Base-by-base conservation (phyloP, 2,113 vertebrate species). In the Todiramphus chloris region DNA sequence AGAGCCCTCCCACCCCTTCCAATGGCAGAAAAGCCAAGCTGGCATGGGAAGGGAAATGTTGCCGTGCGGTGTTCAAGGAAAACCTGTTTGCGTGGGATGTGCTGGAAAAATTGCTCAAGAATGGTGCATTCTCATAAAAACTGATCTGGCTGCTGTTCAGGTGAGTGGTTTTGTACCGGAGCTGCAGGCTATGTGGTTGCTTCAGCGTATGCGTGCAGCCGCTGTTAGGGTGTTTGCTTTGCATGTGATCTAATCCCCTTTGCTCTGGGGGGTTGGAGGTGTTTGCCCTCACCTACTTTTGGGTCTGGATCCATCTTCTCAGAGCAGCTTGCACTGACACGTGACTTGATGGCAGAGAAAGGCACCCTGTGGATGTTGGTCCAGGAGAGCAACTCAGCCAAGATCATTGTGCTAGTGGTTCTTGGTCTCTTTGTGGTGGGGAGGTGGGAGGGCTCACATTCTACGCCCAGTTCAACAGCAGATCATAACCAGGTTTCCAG, bases 101-200 rank as follows among this genome's bases (percentile, higher is more conserved):
- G 28, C 59, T 95, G 95, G 87, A 92, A 92, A 95, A 96, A 94
- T 93, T 96, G 90, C 95, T 95, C 89, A 96, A 90, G 92, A 93
- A 92, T 1, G n/a, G 94, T 72, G 66, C 69, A 84, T 94, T 93
- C 80, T 86, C 83, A 87, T 89, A 72, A 92, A 87, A 93, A 81
- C 68, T 31, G 24, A 83, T 44, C 90, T 96, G 96, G 95, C 96
- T 92, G 83, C 73, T 0, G 9, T 93, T 96, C 96, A 95, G 62
- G 80, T 89, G 69, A 60, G 27, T 92, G 87, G 31, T 75, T 97
- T 90, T 86, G 62, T 73, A 10, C 28, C 28, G 60, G 31, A 59
- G 68, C 91, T 92, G 60, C 5, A 4, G 91, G 75, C 75, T 88
- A 33, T 30, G 55, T 41, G 63, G 76, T 85, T 92, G 91, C 63